Evolutionary conservation across 2,888 invertebrate species (phyloP).

Genomic region (Alviniconcha strummeri): DNA sequence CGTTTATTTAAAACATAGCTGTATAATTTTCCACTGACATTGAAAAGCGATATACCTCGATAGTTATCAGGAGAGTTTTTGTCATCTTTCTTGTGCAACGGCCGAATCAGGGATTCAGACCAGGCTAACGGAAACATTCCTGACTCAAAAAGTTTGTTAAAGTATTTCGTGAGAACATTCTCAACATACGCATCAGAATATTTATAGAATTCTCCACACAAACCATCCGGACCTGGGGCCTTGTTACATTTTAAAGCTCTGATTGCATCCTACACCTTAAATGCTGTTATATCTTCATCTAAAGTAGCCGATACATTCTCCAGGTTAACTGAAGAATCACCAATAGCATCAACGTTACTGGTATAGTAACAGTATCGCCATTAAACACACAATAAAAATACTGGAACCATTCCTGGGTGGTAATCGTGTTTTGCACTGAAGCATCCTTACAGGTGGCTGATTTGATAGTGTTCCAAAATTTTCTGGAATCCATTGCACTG

Average conservation of each 20-base stretch:
- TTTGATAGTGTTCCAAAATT: too few species aligned
- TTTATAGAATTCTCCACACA: too few species aligned
- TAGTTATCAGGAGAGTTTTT: constrained; percentile 1
- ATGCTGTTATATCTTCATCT: too few species aligned
- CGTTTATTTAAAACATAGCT: neutral
- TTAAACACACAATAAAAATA: too few species aligned
- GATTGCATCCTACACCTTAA: neutral
- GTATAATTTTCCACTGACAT: neutral
- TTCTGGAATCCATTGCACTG: too few species aligned
- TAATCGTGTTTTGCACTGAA: too few species aligned
- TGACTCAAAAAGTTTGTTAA: constrained; percentile 1
- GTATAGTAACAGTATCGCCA: neutral
- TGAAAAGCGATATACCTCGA: neutral
- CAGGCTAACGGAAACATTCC: neutral
- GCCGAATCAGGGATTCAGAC: neutral
- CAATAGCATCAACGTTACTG: too few species aligned
- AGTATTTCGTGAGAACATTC: neutral
- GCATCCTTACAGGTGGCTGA: too few species aligned
- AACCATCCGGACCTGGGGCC: too few species aligned
- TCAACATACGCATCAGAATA: neutral
- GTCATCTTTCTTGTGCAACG: neutral
- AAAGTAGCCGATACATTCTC: too few species aligned
- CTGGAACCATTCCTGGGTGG: too few species aligned
- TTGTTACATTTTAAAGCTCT: neutral
- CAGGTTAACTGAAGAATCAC: neutral